These are phyloP conservation scores for Cyclopterus lumpus DNA, from an alignment of 2,797 vertebrate species.

Conservation along the genomic window DNA sequence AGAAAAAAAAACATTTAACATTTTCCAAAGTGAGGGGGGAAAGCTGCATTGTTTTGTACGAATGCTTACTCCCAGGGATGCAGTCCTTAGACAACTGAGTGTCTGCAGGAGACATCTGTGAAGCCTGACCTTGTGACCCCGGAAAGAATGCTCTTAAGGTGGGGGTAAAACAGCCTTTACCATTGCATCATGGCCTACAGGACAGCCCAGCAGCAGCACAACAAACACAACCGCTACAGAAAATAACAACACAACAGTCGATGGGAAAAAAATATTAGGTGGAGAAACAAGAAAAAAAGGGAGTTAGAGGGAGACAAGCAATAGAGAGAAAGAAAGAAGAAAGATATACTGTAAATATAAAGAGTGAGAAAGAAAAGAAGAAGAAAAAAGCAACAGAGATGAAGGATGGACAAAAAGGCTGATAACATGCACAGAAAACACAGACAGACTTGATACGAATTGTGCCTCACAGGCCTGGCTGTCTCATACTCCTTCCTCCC, in stretches of 20 bases:
- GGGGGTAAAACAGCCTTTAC: slow-evolving; percentile 80
- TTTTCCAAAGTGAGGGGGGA: slow-evolving; percentile 77
- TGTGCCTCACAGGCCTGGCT: slow-evolving; percentile 78
- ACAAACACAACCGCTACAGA: slow-evolving; percentile 69
- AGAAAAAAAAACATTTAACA: slow-evolving; percentile 72
- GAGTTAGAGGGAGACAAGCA: not conserved
- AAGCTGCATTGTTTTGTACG: slow-evolving; percentile 86
- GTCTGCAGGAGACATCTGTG: slow-evolving; percentile 93
- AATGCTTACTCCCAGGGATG: slow-evolving; percentile 87
- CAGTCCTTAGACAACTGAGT: slow-evolving; percentile 90
- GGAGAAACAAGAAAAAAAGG: slow-evolving; percentile 9
- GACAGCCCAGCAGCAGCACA: slow-evolving; percentile 74
- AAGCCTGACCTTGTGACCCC: slow-evolving; percentile 90
- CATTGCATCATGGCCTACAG: slow-evolving; percentile 82
- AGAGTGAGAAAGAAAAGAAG: slow-evolving; percentile 32
- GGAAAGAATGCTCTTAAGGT: slow-evolving; percentile 94
- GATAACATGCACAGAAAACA: slow-evolving; percentile 36
- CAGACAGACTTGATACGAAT: slow-evolving; percentile 60
- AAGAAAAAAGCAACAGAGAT: slow-evolving; percentile 21
- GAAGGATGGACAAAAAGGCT: not conserved
- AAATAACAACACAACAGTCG: slow-evolving; percentile 61
- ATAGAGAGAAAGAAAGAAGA: slow-evolving; percentile 12
- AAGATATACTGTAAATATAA: slow-evolving; percentile 21
- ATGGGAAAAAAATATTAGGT: slow-evolving; percentile 19
- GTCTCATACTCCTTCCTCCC: slow-evolving; percentile 63